Evolutionary conservation across 2,888 invertebrate species (phyloP).

Genomic region (Torymus texanus): DNA sequence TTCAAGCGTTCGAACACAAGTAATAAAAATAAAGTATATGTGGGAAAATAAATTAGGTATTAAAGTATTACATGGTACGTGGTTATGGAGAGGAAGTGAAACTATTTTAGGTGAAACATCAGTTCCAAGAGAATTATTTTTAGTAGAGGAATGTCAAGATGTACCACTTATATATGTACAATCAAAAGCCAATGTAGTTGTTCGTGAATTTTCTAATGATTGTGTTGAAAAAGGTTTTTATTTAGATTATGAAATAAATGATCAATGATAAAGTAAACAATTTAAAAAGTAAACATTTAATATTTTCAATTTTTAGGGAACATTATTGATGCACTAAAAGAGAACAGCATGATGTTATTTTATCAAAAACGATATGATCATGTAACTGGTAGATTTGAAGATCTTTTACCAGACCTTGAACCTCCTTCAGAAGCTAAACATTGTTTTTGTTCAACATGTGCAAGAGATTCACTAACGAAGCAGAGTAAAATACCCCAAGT

Average conservation of each 20-base stretch:
- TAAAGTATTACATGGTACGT: conserved; percentile 83
- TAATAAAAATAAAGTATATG: conserved; percentile 84
- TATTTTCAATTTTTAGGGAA: conserved; percentile 19
- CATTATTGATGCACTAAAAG: conserved; percentile 1
- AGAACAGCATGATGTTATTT: conserved; percentile 78
- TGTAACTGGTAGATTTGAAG: conserved; percentile 67
- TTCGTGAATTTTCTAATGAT: conserved; percentile 76
- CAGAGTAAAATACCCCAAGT: conserved; percentile 53
- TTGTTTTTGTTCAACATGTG: conserved; percentile 66
- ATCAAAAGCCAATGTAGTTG: conserved; percentile 69
- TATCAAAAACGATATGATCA: conserved; percentile 78
- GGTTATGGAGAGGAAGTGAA: conserved; percentile 83
- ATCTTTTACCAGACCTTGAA: conserved; percentile 61
- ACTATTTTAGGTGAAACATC: conserved; percentile 87
- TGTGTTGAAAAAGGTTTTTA: conserved; percentile 80
- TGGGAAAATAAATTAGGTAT: conserved; percentile 80
- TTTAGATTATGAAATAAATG: too few relatives aligned
- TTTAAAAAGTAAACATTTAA: too few relatives aligned
- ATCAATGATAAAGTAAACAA: too few relatives aligned
- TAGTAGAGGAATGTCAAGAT: conserved; percentile 85
- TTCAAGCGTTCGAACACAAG: conserved; percentile 80
- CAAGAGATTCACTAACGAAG: conserved; percentile 52
- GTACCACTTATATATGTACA: conserved; percentile 76
- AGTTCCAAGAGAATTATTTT: conserved; percentile 84
- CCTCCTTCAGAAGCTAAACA: conserved; percentile 60